phyloP scores from a whole-genome alignment of 92 coral and sea anemone genomes.

The Palythoa grandis region DNA sequence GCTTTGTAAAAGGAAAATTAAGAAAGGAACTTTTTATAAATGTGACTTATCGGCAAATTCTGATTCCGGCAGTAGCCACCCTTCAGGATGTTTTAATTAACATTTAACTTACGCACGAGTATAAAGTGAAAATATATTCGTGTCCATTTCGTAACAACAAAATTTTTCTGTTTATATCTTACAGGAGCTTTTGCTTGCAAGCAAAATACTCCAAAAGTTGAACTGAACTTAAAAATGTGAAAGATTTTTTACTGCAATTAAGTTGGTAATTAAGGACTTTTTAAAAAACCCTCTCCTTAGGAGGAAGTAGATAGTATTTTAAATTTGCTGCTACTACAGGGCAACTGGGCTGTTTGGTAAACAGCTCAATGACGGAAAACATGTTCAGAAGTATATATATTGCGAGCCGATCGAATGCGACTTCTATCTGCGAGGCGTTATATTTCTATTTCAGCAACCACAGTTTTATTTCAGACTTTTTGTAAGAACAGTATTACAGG shows the following conservation, averaged over 20 bases:
- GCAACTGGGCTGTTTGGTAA: neutral
- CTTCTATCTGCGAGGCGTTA: neutral
- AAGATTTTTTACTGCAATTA: neutral
- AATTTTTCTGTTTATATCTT: neutral
- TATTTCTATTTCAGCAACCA: neutral
- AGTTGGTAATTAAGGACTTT: neutral
- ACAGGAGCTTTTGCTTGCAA: neutral
- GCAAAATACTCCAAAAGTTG: neutral
- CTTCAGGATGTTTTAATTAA: slow-evolving; percentile 37
- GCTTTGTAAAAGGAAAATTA: neutral
- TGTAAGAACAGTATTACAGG: neutral
- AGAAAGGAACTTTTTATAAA: neutral
- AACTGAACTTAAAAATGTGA: neutral
- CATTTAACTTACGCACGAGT: neutral
- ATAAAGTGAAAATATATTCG: slow-evolving; percentile 4
- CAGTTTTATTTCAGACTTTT: neutral
- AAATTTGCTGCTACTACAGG: neutral
- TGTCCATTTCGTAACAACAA: slow-evolving; percentile 2
- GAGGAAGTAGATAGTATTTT: neutral
- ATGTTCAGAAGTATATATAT: neutral
- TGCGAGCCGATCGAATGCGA: too few species aligned
- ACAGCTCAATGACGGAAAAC: neutral
- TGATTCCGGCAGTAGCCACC: neutral
- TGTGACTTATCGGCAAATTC: slow-evolving; percentile 19
- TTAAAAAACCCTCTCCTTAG: neutral